Base-by-base conservation (phyloP, 1,140 invertebrate genomes). In the Pseudomyrmex dendroicus region DNA sequence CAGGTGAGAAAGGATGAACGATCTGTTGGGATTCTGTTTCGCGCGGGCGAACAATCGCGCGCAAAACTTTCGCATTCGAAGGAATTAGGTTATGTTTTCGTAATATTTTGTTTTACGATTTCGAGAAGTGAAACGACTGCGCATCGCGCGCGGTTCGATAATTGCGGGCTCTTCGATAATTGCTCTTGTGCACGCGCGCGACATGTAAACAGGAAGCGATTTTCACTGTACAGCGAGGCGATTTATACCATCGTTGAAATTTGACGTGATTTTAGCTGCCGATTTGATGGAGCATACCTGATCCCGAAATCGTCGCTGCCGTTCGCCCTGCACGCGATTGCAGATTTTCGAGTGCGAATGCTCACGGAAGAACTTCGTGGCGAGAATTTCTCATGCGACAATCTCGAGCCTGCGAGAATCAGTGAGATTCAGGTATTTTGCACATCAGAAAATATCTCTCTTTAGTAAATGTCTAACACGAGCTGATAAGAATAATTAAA, bases 21-120 rank as follows among this genome's bases (percentile, higher is more conserved):
- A 35, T 35, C 35, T 35, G 35, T 35, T 35, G 35, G 5, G 35
- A 35, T 35, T 25, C 3, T 35, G 35, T 35, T 35, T 5, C 5
- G 35, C 35, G 35, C 35, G 35, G 0, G 5, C 35, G 35, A 7
- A 35, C 35, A 35, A 35, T 35, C 5, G 5, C 13, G 17, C 54
- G 50, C 35, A 13, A 1, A 63, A 25, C 56, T 56, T 56, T 20
- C 48, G 13, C 10, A 5, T 54, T 9, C 3, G 5, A 10, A 12
- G 50, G 17, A 77, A 67, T 67, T 56, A 67, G 62, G 74, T 77
- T 77, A 77, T 67, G 74, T 77, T 77, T 67, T 77, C 46, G 15
- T 13, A 54, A 35, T 0, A 35, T 5, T 7, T 35, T n/a, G 35
- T 44, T 25, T 25, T 3, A 17, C 13, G 61, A 20, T 5, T 5